Evolutionary conservation across 2,888 invertebrate genomes (phyloP).

Genomic region (Sipunculus nudus): DNA sequence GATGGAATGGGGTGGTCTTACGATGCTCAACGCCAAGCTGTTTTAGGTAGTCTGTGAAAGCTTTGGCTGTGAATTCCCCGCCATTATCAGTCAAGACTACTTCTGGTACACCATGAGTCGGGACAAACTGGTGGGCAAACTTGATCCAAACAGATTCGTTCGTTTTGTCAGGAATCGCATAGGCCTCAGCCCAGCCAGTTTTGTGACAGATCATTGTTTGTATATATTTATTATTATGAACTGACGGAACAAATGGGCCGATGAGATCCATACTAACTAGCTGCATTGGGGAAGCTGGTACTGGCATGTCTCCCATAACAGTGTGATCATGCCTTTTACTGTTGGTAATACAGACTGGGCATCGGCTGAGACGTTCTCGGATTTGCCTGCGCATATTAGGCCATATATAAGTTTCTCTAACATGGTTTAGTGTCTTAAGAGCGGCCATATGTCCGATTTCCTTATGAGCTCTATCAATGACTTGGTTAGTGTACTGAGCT

Average conservation of each 20-base stretch:
- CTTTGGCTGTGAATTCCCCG: not conserved
- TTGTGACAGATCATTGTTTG: constrained; percentile 5
- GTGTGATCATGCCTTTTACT: not conserved
- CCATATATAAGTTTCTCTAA: constrained; percentile 14
- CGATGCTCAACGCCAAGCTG: constrained; percentile 4
- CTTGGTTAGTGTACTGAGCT: not conserved
- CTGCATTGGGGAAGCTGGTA: not conserved
- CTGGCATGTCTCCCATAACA: not conserved
- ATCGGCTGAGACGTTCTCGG: not conserved
- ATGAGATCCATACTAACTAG: constrained; percentile 6
- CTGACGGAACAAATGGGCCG: constrained; percentile 4
- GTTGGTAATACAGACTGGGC: constrained; percentile 6
- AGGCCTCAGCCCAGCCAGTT: constrained; percentile 10
- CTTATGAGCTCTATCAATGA: constrained; percentile 7
- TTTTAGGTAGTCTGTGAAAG: not conserved
- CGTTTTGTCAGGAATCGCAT: constrained; percentile 9
- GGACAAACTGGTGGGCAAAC: constrained; percentile 2
- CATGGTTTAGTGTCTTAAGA: not conserved
- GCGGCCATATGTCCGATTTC: constrained; percentile 16
- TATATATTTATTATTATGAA: constrained; percentile 4
- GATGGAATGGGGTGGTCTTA: constrained; percentile 7
- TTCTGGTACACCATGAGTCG: constrained; percentile 10
- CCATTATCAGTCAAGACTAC: constrained; percentile 10
- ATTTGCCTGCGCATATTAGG: constrained; percentile 8
- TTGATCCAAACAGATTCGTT: not conserved